Base-by-base conservation (phyloP, 1,140 invertebrate genomes). In the Drosophila parvula region DNA sequence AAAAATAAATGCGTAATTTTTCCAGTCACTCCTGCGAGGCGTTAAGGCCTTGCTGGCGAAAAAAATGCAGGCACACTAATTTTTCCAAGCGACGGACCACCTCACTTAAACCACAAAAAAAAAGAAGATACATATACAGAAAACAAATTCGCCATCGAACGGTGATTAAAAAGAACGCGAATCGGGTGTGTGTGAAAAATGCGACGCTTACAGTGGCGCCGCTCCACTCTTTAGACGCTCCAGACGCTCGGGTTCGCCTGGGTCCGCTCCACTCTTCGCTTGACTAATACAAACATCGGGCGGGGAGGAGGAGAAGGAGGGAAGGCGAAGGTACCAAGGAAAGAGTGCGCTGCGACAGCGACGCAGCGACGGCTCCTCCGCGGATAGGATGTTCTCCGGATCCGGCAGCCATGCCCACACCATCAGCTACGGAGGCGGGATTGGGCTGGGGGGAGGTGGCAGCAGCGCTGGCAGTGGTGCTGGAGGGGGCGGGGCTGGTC, bases 71-170 rank as follows among this genome's bases (percentile, higher is more conserved):
- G 18, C 50, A 53, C 50, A 53, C 50, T 53, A 36, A 53, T 53
- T 53, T 53, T 53, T 53, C 50, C 50, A 53, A 53, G 50, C 50
- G 50, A 53, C 50, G 50, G 32, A 55, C 51, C 51, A 55, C 51
- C 51, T 55, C 51, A 55, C 51, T 55, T 38, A 55, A 55, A 55
- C 51, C 51, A 78, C 50, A 81, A 81, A 78, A 83, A 63, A 50
- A 73, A 58, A 48, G 36, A 74, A 74, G 57, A 74, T 73, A 73
- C 69, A 73, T 79, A 84, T 84, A 79, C 78, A 79, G 63, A 84
- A 84, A 81, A 81, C 81, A 81, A 79, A 61, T 53, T 81, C 62
- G 68, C 61, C 45, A 78, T 50, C 45, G 28, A 71, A 58, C 36
- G 44, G 28, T 22, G 44, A 12, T 5, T 2, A 27, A 45, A 36